Evolutionary conservation across 1,140 invertebrate species (phyloP), one percentile per base, ranked within the genome.

Genomic region (Drepana arcuata): DNA sequence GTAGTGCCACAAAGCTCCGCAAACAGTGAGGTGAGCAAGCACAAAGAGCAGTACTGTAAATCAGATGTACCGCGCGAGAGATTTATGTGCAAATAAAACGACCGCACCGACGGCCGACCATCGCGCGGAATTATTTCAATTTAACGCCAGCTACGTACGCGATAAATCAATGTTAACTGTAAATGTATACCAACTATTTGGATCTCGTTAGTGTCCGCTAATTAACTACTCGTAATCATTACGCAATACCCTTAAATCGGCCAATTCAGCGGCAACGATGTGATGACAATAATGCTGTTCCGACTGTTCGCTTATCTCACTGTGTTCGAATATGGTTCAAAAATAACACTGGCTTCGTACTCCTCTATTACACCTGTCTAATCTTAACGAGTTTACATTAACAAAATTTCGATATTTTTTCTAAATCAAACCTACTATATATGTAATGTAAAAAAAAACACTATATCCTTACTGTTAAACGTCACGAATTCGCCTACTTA

Each of bases 31-130:
- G 44, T 50, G 50, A 54, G 51, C 38, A 45, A 48, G 49, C 52
- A 53, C 41, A 59, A 48, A 54, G 50, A 55, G 54, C 56, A 55
- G 47, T 63, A 55, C 52, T 65, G 56, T 69, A 67, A 67, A 72
- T 69, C 63, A 69, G 60, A 47, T 52, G 52, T 63, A 56, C 54
- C 56, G 44, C 55, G 37, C 24, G 36, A 36, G 44, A 70, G 64
- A 75, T 75, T 70, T 70, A 75, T 72, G 52, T 42, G 48, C 59
- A 58, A 64, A 70, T 60, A 65, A 75, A 70, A 51, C 51, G 47
- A 55, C 68, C 71, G 34, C 62, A 69, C 26, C 30, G 42, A 47
- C 40, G 34, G 38, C 33, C 31, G 46, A 24, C 55, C 46, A 49
- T 52, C 43, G 44, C 43, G 41, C 45, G 44, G 53, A 67, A 56